These are phyloP conservation scores for Mustela lutreola DNA, from an alignment of 2,113 vertebrate genomes.

Conservation along the genomic window DNA sequence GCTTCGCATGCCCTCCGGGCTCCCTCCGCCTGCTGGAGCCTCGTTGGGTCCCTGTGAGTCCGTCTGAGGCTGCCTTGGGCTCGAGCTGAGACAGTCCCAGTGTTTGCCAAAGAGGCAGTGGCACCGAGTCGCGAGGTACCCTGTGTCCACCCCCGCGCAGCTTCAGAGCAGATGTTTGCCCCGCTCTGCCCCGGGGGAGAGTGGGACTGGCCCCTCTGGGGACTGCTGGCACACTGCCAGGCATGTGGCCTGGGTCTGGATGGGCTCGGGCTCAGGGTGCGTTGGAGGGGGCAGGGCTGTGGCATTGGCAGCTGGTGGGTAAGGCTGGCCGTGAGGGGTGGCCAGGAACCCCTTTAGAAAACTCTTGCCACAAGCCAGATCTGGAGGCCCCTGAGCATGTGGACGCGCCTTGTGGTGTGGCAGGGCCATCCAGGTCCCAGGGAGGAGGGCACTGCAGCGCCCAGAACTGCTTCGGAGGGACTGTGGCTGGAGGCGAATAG, in stretches of 20 bases:
- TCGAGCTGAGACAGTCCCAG: neutral
- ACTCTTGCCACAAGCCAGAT: neutral
- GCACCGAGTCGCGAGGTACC: neutral
- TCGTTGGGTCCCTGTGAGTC: neutral
- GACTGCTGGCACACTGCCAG: too few species aligned
- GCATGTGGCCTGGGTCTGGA: too few species aligned
- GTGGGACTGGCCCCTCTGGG: too few species aligned
- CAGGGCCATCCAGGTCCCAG: accelerated
- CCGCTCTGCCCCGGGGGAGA: neutral
- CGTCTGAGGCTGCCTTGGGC: neutral
- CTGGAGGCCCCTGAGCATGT: neutral
- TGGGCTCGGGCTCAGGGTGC: neutral
- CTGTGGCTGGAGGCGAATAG: too few species aligned
- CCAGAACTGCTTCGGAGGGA: too few species aligned
- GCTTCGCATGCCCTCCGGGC: neutral
- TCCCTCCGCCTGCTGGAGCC: too few species aligned
- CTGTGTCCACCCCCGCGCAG: neutral
- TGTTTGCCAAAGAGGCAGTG: neutral
- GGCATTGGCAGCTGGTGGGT: neutral
- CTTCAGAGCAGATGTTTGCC: neutral
- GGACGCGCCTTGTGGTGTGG: neutral
- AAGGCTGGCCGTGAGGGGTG: neutral
- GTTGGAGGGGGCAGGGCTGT: neutral
- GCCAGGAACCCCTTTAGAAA: neutral
- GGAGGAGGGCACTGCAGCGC: neutral